Percentiles rank a stretch among this genome's conserved stretches.
phyloP scores from a whole-genome alignment of 2,888 invertebrate species.

The Hypomecis atomaria region DNA sequence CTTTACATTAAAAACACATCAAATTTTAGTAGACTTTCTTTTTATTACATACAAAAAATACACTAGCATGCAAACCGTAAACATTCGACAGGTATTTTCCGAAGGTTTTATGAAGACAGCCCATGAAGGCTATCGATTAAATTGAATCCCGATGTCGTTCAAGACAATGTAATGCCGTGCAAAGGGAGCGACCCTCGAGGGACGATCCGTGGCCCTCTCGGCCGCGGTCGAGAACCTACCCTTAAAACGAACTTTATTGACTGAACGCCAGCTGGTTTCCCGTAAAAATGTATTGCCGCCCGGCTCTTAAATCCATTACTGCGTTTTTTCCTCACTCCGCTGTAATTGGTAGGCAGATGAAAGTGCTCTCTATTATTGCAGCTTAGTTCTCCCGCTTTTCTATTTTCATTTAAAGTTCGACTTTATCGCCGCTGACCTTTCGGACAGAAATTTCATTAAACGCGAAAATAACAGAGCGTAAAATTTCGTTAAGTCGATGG shows the following conservation, averaged over 20 bases:
- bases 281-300: conserved; percentile 62
- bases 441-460: conserved; percentile 18
- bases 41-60: too few relatives aligned
- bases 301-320: conserved; percentile 55
- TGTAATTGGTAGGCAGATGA: conserved; percentile 44
- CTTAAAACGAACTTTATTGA: conserved; percentile 70
- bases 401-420: conserved; percentile 32
- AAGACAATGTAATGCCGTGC: conserved; percentile 52
- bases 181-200: conserved; percentile 44
- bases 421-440: conserved; percentile 3
- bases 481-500: conserved; percentile 48
- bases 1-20: too few relatives aligned
- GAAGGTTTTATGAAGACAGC: conserved; percentile 30
- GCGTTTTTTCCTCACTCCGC: conserved; percentile 48
- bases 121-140: conserved; percentile 56
- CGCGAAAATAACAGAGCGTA: conserved; percentile 43
- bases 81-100: conserved; percentile 22
- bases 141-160: conserved; percentile 54
- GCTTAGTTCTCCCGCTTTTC: conserved; percentile 35
- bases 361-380: conserved; percentile 39
- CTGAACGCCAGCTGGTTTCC: conserved; percentile 62
- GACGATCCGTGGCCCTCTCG: conserved; percentile 48
- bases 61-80: background rate
- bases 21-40: too few relatives aligned
- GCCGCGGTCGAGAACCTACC: conserved; percentile 58